Conservation (phyloP, 2,888 invertebrate species). For the Hirtodrosophila cameraria region DNA sequence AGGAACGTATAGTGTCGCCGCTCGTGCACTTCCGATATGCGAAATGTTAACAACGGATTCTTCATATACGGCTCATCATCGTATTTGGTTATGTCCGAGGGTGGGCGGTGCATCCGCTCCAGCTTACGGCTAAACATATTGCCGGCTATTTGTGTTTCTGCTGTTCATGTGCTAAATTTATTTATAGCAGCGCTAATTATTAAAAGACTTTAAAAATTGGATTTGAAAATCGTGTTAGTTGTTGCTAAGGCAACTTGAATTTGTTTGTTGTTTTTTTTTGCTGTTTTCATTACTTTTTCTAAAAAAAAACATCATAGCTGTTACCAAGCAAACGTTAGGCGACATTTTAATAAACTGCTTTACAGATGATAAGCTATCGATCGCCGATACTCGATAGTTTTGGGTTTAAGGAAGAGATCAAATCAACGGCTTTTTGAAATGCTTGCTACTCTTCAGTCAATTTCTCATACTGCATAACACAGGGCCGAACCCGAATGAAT, state of each 20-base stretch:
- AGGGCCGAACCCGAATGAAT: no score
- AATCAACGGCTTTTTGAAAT: no score
- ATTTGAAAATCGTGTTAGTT: conserved; percentile 29
- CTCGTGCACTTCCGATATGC: conserved; percentile 81
- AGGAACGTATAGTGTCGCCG: conserved; percentile 81
- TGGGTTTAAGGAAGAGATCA: no score
- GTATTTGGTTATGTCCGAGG: conserved; percentile 81
- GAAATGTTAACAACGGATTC: conserved; percentile 83
- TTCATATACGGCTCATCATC: conserved; percentile 83
- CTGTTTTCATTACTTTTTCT: conserved; percentile 6
- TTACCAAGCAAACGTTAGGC: conserved; percentile 3
- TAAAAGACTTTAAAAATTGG: conserved; percentile 13
- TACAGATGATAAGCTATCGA: no score
- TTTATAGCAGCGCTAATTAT: conserved; percentile 5
- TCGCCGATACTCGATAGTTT: no score
- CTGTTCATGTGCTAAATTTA: conserved; percentile 34
- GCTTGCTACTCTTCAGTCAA: no score
- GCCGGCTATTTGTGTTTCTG: conserved; percentile 12
- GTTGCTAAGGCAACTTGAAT: conserved; percentile 67
- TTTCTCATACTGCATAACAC: no score
- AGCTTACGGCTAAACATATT: conserved; percentile 79
- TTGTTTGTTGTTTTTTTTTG: conserved; percentile 9
- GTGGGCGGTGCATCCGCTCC: conserved; percentile 80
- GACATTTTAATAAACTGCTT: conserved; percentile 26
- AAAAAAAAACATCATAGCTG: neutral